Percentiles rank a stretch among this genome's conserved stretches.
These are phyloP conservation scores for Ascaphus truei DNA, from an alignment of 2,113 vertebrate genomes.

Conservation along the genomic window DNA sequence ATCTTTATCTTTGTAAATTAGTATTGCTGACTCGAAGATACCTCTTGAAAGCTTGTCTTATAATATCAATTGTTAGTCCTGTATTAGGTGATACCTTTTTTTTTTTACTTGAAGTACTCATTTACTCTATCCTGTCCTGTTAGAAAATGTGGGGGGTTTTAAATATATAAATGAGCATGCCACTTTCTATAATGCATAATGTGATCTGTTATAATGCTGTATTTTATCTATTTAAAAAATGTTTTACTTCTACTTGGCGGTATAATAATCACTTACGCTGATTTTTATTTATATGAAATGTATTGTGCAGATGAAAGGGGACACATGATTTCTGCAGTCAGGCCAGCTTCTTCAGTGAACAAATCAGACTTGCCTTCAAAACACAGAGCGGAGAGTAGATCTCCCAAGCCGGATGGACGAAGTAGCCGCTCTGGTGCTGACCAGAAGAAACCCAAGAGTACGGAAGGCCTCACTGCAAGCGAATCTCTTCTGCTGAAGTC, in stretches of 20 bases:
- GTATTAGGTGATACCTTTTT: too few species aligned
- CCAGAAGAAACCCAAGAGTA: conserved; percentile 76
- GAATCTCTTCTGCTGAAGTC: conserved; percentile 91
- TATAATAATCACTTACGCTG: conserved; percentile 24
- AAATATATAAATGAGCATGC: too few species aligned
- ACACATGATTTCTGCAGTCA: conserved; percentile 69
- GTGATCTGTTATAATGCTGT: too few species aligned
- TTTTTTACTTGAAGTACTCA: too few species aligned
- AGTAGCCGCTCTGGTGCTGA: conserved; percentile 73
- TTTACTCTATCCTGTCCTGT: too few species aligned
- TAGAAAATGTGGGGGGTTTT: too few species aligned
- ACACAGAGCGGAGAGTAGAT: conserved; percentile 78
- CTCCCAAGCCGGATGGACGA: conserved; percentile 79
- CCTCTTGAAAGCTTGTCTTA: too few species aligned
- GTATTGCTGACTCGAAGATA: too few species aligned
- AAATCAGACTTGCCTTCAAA: conserved; percentile 74
- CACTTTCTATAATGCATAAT: too few species aligned
- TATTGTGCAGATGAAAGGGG: conserved; percentile 80
- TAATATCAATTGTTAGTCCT: too few species aligned
- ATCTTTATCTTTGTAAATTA: too few species aligned
- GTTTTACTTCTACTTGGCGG: neutral
- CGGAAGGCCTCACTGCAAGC: conserved; percentile 80
- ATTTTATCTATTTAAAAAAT: too few species aligned
- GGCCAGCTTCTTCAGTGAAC: conserved; percentile 72
- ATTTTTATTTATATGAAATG: conserved; percentile 54